These are phyloP conservation scores for Littorina saxatilis DNA, from an alignment of 1,140 invertebrate genomes.

Conservation along the genomic window DNA sequence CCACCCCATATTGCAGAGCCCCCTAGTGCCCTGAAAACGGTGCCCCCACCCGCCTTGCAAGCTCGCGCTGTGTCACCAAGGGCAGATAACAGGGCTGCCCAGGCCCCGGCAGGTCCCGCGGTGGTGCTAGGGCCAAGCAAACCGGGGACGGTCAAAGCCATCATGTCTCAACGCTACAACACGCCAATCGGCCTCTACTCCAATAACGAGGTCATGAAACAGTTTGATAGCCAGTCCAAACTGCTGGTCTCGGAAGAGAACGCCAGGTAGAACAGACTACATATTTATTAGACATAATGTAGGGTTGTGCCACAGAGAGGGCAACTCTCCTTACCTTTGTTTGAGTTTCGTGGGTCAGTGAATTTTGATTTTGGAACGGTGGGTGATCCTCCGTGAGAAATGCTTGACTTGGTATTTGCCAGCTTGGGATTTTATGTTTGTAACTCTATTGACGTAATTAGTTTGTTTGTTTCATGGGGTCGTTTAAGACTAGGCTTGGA, in stretches of 20 bases:
- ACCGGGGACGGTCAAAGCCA: constrained; percentile 73
- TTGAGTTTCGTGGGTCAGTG: no score
- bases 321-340: no score
- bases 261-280: constrained; percentile 17
- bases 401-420: no score
- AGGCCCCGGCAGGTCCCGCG: constrained; percentile 36
- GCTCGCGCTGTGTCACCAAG: constrained; percentile 35
- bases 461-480: no score
- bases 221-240: constrained; percentile 93
- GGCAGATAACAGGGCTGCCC: constrained; percentile 21
- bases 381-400: no score
- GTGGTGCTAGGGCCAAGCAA: constrained; percentile 38
- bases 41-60: constrained; percentile 42
- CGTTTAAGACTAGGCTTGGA: no score
- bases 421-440: no score
- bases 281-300: no score
- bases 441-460: no score
- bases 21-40: constrained; percentile 50
- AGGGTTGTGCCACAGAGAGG: no score
- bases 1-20: constrained; percentile 47
- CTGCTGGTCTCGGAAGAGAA: constrained; percentile 75
- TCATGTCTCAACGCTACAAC: constrained; percentile 98
- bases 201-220: constrained; percentile 94
- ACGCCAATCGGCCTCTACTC: constrained; percentile 96
- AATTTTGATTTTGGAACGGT: no score